These are phyloP conservation scores for Elachura formosa DNA, from an alignment of 2,113 vertebrate genomes.

Conservation along the genomic window DNA sequence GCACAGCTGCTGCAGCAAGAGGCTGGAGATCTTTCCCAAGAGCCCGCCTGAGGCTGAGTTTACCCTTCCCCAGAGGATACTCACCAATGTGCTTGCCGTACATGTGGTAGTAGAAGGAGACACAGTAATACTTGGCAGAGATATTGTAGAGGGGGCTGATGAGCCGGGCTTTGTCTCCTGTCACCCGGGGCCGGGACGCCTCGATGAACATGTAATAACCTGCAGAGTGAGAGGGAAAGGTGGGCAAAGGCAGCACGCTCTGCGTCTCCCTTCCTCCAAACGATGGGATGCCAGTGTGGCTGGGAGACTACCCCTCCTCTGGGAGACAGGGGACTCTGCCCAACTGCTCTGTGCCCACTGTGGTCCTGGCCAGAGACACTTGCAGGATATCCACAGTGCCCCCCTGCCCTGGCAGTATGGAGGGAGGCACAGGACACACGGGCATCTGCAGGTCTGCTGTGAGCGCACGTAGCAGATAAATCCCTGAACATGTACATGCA, in stretches of 20 bases:
- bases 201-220: conserved; percentile 99
- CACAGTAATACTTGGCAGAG: conserved; percentile 83
- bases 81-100: conserved; percentile 97
- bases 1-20: neutral
- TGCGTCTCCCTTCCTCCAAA: neutral
- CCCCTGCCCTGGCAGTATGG: neutral
- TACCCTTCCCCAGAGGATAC: neutral
- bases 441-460: neutral
- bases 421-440: neutral
- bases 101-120: conserved; percentile 99
- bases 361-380: neutral
- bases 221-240: conserved; percentile 21
- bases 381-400: neutral
- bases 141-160: conserved; percentile 94
- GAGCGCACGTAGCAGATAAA: accelerated
- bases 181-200: conserved; percentile 83
- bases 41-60: neutral
- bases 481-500: neutral
- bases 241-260: neutral
- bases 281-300: accelerated
- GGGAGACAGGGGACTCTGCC: neutral
- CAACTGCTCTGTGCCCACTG: neutral
- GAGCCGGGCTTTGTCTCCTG: conserved; percentile 88
- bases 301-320: neutral
- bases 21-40: neutral